Conservation (phyloP, 1,140 invertebrate species). For the Philopotamus ludificatus region DNA sequence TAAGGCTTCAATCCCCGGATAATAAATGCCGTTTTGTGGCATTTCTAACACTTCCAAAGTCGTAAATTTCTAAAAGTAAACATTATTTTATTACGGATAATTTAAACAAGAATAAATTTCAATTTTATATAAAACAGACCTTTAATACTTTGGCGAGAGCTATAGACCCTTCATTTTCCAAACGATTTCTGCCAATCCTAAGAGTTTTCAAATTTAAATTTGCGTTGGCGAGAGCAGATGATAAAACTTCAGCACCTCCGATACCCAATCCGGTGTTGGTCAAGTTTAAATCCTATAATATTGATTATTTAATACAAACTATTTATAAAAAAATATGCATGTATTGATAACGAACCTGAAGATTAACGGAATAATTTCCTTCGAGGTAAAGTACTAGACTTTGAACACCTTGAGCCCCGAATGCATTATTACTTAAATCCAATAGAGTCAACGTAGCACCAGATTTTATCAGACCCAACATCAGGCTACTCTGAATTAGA, state of each 20-base stretch:
- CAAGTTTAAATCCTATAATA: conserved; percentile 12
- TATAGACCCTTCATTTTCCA: conserved; percentile 19
- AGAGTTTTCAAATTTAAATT: conserved; percentile 6
- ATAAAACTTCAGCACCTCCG: conserved; percentile 12
- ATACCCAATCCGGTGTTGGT: conserved; percentile 20
- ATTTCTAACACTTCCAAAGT: conserved; percentile 13
- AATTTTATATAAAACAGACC: conserved; percentile 12
- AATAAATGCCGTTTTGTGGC: conserved; percentile 24
- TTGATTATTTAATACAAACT: too few species aligned
- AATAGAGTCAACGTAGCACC: conserved; percentile 4
- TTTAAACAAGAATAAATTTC: not conserved
- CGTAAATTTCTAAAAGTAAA: conserved; percentile 11
- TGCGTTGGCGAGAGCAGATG: not conserved
- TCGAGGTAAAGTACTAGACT: conserved; percentile 16
- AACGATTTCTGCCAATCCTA: conserved; percentile 12
- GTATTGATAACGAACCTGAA: too few species aligned
- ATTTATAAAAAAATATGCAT: too few species aligned
- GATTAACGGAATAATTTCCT: conserved; percentile 4
- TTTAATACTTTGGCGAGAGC: conserved; percentile 3
- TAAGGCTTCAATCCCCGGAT: conserved; percentile 13
- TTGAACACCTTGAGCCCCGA: conserved; percentile 13
- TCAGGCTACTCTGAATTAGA: conserved; percentile 8
- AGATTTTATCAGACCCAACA: conserved; percentile 9
- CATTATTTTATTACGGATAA: not conserved
- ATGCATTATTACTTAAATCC: conserved; percentile 20